Percentiles rank a stretch among this genome's conserved stretches.
Evolutionary conservation across 1,140 invertebrate species (phyloP).

Genomic region (Pantala flavescens): DNA sequence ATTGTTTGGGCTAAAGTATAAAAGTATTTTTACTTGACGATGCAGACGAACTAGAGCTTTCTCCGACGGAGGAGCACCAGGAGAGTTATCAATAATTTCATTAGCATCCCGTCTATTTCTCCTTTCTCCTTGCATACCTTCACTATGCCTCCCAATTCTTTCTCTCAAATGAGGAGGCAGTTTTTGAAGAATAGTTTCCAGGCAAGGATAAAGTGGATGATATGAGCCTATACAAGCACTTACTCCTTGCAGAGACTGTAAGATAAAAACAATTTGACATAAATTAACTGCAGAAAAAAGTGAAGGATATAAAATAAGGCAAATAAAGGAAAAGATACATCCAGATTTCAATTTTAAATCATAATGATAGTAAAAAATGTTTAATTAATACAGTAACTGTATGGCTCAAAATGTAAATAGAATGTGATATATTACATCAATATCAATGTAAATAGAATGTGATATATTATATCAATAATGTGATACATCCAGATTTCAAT

Average conservation of each 20-base stretch:
- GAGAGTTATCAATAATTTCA: conserved; percentile 34
- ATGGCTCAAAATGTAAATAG: too few species aligned
- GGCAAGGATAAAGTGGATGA: conserved; percentile 54
- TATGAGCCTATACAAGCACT: conserved; percentile 52
- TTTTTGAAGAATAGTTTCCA: conserved; percentile 84
- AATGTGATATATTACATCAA: too few species aligned
- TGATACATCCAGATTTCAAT: too few species aligned
- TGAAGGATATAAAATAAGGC: too few species aligned
- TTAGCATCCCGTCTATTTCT: not conserved
- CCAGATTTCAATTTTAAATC: too few species aligned
- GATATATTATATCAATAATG: too few species aligned
- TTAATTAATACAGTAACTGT: too few species aligned
- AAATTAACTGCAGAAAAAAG: too few species aligned
- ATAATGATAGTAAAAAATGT: too few species aligned
- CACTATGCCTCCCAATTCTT: conserved; percentile 52
- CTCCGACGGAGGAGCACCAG: conserved; percentile 60
- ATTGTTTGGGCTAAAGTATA: too few species aligned
- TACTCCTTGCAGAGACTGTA: conserved; percentile 59
- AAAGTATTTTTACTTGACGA: conserved; percentile 47
- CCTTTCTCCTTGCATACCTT: conserved; percentile 29
- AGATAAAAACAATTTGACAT: conserved; percentile 15
- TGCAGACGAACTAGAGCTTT: conserved; percentile 74
- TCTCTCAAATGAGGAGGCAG: conserved; percentile 66
- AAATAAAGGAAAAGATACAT: too few species aligned
- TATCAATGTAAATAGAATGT: too few species aligned